Evolutionary conservation across 1,140 invertebrate species (phyloP).

Genomic region (Laupala kohalensis): DNA sequence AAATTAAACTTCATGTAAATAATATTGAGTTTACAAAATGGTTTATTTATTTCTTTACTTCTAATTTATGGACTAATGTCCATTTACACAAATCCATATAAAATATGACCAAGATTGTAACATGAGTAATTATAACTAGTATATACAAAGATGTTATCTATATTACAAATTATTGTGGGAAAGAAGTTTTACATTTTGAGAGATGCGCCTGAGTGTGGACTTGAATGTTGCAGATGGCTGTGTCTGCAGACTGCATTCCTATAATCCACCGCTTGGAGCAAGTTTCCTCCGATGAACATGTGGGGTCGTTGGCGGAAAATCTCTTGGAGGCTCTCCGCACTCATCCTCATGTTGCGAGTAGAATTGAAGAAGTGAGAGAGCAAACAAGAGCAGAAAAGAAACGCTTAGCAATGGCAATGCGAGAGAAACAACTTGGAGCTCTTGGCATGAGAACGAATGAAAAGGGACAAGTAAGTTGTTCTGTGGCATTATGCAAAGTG

Average conservation of each 20-base stretch:
- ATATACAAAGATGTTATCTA: too few species aligned
- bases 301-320: constrained; percentile 93
- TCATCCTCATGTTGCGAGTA: constrained; percentile 61
- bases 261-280: constrained; percentile 93
- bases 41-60: too few species aligned
- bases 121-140: too few species aligned
- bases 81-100: too few species aligned
- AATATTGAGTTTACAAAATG: too few species aligned
- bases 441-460: constrained; percentile 93
- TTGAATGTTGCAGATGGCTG: constrained; percentile 51
- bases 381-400: constrained; percentile 92
- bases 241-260: constrained; percentile 71
- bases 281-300: constrained; percentile 92
- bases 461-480: constrained; percentile 54
- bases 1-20: too few species aligned
- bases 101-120: too few species aligned
- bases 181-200: too few species aligned
- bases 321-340: constrained; percentile 79
- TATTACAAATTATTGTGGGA: too few species aligned
- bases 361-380: constrained; percentile 84
- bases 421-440: constrained; percentile 88
- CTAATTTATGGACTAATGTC: too few species aligned
- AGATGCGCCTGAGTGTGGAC: too few species aligned
- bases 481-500: neutral
- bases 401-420: constrained; percentile 90